Percentiles rank a stretch among this genome's conserved stretches.
Conservation (phyloP, 2,888 invertebrate species). For the Dicyrtoma fusca region DNA sequence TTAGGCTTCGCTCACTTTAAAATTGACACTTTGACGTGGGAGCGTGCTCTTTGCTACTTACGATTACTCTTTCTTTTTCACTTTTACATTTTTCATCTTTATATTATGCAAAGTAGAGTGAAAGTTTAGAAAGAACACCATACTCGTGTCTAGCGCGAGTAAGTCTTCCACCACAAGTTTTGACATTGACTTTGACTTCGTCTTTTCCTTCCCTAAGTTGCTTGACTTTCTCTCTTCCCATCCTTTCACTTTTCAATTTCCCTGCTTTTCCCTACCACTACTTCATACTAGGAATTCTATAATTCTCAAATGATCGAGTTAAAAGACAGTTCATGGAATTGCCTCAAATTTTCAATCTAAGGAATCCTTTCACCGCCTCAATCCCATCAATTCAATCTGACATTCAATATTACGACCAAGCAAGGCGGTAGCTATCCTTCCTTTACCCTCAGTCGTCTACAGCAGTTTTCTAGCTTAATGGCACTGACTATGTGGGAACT, state of each 20-base stretch:
- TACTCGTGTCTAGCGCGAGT: too few species aligned
- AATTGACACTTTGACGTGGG: too few species aligned
- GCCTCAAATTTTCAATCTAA: conserved; percentile 49
- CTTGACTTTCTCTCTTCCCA: neutral
- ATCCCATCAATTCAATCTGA: conserved; percentile 53
- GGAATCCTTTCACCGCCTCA: conserved; percentile 39
- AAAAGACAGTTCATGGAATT: conserved; percentile 52
- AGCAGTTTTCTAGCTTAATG: too few species aligned
- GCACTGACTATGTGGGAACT: too few species aligned
- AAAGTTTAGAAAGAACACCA: conserved; percentile 1
- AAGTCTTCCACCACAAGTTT: conserved; percentile 2
- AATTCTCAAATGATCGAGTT: conserved; percentile 52
- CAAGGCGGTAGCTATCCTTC: too few species aligned
- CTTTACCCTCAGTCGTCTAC: too few species aligned
- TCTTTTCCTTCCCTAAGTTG: neutral
- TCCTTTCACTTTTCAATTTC: conserved; percentile 21
- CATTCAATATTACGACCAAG: conserved; percentile 46
- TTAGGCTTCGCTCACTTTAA: too few species aligned
- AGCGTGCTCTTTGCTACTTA: too few species aligned
- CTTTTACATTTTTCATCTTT: too few species aligned
- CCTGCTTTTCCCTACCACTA: neutral
- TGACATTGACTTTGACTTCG: neutral
- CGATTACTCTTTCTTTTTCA: too few species aligned
- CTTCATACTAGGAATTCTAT: conserved; percentile 45
- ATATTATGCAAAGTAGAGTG: too few species aligned